Base-by-base conservation (phyloP, 2,888 invertebrate species). In the Allophyes oxyacanthae region DNA sequence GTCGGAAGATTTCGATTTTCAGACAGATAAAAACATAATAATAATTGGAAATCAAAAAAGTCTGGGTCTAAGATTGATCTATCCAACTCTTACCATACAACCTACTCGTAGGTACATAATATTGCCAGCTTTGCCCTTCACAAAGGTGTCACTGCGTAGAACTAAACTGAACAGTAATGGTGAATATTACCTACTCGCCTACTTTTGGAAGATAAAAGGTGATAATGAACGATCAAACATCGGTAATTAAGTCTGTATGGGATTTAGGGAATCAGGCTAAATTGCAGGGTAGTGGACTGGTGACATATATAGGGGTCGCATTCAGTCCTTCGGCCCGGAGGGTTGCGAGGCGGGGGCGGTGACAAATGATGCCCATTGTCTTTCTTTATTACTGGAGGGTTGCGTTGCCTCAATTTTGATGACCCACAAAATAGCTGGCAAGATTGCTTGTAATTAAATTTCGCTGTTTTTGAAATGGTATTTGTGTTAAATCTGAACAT, bases 341-440 rank as follows among this genome's bases (percentile, higher is more conserved):
- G 46, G 62, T 55, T 72, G 45, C 50, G 56, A 25, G 51, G 68
- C 48, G 42, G 54, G 52, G 56, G 67, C 77, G 62, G 82, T 91
- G 90, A 92, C 87, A 89, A 92, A 92, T 91, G 90, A 88, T 84
- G 73, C 72, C 83, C 76, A 86, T 92, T 91, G 92, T 92, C 90
- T 91, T 87, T 81, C 87, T 91, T 88, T 87, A 88, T 80, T 75
- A 64, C 75, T 65, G 71, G 75, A 81, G 83, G 82, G 83, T 81
- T 75, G 67, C 53, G 60, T 40, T 44, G 64, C 53, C 64, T 66
- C 72, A 54, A 78, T 64, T 65, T 67, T 50, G 63, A 56, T 69
- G 74, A 71, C 68, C 70, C 66, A 64, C 70, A 78, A 77, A 79
- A 69, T 70, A 44, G 46, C 58, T 40, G 13, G 44, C 50, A 40